These are phyloP conservation scores for Lithodes maja DNA, from an alignment of 2,888 invertebrate species.

Conservation along the genomic window DNA sequence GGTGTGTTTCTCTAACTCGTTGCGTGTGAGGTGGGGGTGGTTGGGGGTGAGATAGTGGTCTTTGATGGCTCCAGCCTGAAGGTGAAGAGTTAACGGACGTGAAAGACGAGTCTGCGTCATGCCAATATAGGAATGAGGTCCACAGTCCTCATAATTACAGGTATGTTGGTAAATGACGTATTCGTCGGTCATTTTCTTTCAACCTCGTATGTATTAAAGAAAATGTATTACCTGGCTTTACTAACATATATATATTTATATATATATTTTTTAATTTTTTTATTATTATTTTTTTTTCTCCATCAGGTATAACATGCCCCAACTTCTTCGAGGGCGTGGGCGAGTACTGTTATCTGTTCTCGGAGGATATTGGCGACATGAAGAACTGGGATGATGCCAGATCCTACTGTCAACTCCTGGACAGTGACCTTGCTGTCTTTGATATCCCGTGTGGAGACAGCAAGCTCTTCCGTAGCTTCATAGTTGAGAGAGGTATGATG, in stretches of 20 bases:
- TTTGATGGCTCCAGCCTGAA: too few relatives aligned
- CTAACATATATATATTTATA: neutral
- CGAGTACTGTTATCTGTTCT: neutral
- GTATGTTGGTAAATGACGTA: too few relatives aligned
- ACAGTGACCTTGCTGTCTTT: neutral
- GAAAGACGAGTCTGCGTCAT: too few relatives aligned
- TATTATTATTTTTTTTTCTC: neutral
- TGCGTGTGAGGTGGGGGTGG: too few relatives aligned
- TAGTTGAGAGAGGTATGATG: neutral
- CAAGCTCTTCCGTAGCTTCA: neutral
- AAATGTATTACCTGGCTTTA: too few relatives aligned
- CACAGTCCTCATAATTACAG: too few relatives aligned
- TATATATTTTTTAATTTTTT: neutral
- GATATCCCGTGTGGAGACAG: neutral
- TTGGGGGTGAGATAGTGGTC: too few relatives aligned
- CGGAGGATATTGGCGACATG: neutral
- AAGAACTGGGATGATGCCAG: neutral
- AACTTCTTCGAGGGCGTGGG: neutral
- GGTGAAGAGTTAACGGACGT: too few relatives aligned
- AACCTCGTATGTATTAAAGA: too few relatives aligned
- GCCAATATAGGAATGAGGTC: too few relatives aligned
- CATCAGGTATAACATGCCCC: neutral
- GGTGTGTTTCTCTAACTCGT: too few relatives aligned
- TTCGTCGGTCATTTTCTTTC: too few relatives aligned
- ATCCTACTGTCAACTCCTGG: neutral